Conservation (phyloP, 2,888 invertebrate genomes). For the Sisyra terminalis region DNA sequence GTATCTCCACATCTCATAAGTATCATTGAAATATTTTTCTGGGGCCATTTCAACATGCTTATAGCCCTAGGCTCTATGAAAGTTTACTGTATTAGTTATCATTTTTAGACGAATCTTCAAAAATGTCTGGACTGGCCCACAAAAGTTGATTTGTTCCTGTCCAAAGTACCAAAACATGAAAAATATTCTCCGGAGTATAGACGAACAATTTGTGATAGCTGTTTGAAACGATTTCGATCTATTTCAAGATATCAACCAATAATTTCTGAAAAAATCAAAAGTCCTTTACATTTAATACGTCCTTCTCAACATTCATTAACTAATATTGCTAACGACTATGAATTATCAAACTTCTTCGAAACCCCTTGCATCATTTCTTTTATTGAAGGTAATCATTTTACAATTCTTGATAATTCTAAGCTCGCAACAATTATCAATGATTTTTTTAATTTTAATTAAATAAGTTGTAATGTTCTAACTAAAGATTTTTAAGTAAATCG, state of each 20-base stretch:
- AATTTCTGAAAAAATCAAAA: conserved; percentile 22
- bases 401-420: conserved; percentile 41
- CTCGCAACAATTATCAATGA: too few relatives aligned
- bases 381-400: conserved; percentile 56
- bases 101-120: too few relatives aligned
- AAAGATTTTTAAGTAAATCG: too few relatives aligned
- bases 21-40: too few relatives aligned
- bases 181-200: neutral
- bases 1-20: too few relatives aligned
- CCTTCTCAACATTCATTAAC: conserved; percentile 39
- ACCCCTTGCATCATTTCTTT: conserved; percentile 38
- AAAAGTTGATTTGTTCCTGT: too few relatives aligned
- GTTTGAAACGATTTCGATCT: neutral
- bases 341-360: conserved; percentile 38
- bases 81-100: too few relatives aligned
- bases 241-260: conserved; percentile 17
- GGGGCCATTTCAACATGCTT: too few relatives aligned
- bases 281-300: conserved; percentile 42
- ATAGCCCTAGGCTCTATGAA: too few relatives aligned
- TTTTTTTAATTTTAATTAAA: too few relatives aligned
- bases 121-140: too few relatives aligned
- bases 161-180: neutral
- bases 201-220: neutral
- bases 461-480: too few relatives aligned
- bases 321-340: conserved; percentile 45